Evolutionary conservation across 2,888 invertebrate genomes (phyloP).

Genomic region (Eristalis arbustorum): DNA sequence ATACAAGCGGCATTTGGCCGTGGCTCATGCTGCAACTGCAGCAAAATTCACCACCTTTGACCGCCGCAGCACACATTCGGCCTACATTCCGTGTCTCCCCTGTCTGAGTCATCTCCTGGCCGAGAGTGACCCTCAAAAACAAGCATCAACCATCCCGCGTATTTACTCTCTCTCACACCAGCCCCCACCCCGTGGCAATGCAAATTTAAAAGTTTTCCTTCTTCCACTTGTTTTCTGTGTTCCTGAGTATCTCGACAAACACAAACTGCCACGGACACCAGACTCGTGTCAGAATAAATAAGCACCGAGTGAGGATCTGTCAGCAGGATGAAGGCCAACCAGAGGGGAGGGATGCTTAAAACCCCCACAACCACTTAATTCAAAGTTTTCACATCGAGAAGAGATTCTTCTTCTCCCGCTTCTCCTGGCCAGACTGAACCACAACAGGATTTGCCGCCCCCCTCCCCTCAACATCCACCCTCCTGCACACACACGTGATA

Average conservation of each 20-base stretch:
- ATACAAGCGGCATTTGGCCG: conserved; percentile 32
- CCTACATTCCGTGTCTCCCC: not conserved
- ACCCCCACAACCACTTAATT: conserved; percentile 66
- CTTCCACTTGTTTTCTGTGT: not conserved
- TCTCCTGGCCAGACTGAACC: conserved; percentile 28
- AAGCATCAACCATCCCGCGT: not conserved
- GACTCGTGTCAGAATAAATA: conserved; percentile 64
- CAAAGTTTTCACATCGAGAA: conserved; percentile 30
- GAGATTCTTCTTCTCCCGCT: not conserved
- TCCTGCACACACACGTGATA: not conserved
- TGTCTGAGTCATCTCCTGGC: not conserved
- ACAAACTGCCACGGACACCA: conserved; percentile 35
- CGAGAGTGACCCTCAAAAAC: conserved; percentile 45
- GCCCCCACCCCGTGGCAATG: conserved; percentile 13
- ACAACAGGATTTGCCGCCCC: not conserved
- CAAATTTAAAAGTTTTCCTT: conserved; percentile 26
- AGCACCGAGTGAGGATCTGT: conserved; percentile 42
- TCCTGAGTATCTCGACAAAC: not conserved
- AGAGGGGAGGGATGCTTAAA: conserved; percentile 25
- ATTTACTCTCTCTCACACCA: not conserved
- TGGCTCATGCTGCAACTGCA: conserved; percentile 20
- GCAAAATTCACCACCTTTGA: not conserved
- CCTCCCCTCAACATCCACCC: no score
- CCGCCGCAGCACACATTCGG: not conserved
- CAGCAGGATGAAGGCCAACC: not conserved